Evolutionary conservation across 2,113 vertebrate genomes (phyloP).

Genomic region (Rhinoptilus africanus): DNA sequence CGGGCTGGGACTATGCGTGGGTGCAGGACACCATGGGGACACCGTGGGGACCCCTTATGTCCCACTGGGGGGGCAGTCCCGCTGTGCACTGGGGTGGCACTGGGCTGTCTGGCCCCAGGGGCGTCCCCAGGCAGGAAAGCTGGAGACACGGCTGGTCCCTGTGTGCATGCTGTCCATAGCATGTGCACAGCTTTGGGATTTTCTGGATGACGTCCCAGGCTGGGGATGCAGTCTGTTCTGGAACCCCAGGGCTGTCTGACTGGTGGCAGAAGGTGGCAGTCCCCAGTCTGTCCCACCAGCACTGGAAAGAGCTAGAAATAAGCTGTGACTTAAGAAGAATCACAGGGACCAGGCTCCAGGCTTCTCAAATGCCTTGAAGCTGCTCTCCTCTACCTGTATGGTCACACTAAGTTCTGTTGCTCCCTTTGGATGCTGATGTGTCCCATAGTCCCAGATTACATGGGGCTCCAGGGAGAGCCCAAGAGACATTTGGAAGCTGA

Average conservation of each 20-base stretch:
- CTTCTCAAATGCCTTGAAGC: not conserved
- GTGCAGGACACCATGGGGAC: not conserved
- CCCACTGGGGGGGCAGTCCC: not conserved
- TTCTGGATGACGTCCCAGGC: not conserved
- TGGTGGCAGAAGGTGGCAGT: not conserved
- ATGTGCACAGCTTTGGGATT: fast-evolving
- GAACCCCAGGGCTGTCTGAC: not conserved
- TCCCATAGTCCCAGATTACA: not conserved
- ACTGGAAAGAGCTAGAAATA: not conserved
- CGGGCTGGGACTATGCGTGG: not conserved
- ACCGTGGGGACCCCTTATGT: fast-evolving
- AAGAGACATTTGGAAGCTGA: not conserved
- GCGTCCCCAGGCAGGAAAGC: not conserved
- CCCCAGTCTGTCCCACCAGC: not conserved
- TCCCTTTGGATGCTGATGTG: not conserved
- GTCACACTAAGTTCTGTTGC: not conserved
- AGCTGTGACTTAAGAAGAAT: not conserved
- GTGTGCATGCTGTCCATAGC: not conserved
- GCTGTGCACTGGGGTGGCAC: not conserved
- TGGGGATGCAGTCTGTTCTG: not conserved
- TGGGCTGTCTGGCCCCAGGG: too few relatives aligned
- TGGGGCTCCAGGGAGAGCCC: not conserved
- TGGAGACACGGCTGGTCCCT: fast-evolving
- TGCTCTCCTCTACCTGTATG: not conserved
- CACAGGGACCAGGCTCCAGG: not conserved